Conservation (phyloP, 1,140 invertebrate species). For the Alviniconcha marisindica region DNA sequence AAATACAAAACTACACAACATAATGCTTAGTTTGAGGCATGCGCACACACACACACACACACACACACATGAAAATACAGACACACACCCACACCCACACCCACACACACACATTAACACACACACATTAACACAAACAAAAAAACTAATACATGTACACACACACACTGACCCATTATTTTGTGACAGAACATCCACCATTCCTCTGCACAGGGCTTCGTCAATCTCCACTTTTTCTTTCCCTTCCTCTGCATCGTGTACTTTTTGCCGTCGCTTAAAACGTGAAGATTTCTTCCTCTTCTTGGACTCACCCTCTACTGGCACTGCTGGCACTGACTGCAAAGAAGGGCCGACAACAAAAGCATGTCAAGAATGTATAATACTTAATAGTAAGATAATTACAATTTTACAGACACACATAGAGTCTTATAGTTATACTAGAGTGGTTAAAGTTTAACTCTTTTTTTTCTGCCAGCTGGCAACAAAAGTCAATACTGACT, state of each 20-base stretch:
- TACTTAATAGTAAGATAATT: no score
- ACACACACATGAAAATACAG: background rate
- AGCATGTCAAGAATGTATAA: no score
- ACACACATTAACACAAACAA: slow-evolving; percentile 14
- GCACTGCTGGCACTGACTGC: slow-evolving; percentile 11
- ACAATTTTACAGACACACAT: no score
- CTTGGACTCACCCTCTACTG: background rate
- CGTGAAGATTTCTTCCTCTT: slow-evolving; percentile 28
- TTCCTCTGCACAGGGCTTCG: slow-evolving; percentile 48
- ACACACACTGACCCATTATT: slow-evolving; percentile 44
- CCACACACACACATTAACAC: background rate
- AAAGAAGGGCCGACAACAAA: background rate
- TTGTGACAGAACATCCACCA: slow-evolving; percentile 55
- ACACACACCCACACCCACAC: slow-evolving; percentile 4
- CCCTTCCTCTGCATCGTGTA: slow-evolving; percentile 21
- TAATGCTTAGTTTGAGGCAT: no score
- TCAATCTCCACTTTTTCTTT: slow-evolving; percentile 39
- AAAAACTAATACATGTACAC: background rate
- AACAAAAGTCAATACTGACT: no score
- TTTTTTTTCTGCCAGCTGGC: no score
- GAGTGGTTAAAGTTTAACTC: no score
- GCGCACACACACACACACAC: background rate
- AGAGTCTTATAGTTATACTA: no score
- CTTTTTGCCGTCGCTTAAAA: slow-evolving; percentile 29
- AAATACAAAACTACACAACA: no score